phyloP scores from a whole-genome alignment of 2,888 invertebrate genomes.

The Adelphocoris suturalis region DNA sequence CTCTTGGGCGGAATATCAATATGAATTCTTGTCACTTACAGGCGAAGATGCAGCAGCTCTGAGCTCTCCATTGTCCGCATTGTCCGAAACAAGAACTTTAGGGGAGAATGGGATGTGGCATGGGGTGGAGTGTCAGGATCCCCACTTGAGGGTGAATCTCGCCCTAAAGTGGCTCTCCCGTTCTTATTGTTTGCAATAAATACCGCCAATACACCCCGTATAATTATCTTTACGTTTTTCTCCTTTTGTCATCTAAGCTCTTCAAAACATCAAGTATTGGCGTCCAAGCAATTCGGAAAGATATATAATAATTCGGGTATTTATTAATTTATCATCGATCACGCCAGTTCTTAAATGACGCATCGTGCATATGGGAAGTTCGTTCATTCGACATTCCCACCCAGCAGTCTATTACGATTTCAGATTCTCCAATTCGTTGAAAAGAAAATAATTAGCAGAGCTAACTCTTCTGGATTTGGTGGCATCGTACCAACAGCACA shows the following conservation, averaged over 20 bases:
- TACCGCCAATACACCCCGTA: not conserved
- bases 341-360: no score
- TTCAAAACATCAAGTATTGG: no score
- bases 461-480: no score
- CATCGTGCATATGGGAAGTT: no score
- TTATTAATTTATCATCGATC: no score
- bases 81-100: conserved; percentile 29
- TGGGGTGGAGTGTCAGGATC: not conserved
- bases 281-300: no score
- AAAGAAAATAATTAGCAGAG: no score
- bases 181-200: conserved; percentile 32
- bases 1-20: conserved; percentile 26
- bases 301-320: no score
- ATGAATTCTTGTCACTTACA: conserved; percentile 42
- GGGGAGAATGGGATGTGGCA: not conserved
- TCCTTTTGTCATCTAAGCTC: not conserved
- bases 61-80: not conserved
- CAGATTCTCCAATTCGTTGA: no score
- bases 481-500: no score
- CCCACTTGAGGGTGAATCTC: conserved; percentile 29
- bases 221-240: not conserved
- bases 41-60: not conserved
- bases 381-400: no score
- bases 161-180: conserved; percentile 18
- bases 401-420: no score